Conservation (phyloP, 2,797 vertebrate species). For the Morus bassanus region DNA sequence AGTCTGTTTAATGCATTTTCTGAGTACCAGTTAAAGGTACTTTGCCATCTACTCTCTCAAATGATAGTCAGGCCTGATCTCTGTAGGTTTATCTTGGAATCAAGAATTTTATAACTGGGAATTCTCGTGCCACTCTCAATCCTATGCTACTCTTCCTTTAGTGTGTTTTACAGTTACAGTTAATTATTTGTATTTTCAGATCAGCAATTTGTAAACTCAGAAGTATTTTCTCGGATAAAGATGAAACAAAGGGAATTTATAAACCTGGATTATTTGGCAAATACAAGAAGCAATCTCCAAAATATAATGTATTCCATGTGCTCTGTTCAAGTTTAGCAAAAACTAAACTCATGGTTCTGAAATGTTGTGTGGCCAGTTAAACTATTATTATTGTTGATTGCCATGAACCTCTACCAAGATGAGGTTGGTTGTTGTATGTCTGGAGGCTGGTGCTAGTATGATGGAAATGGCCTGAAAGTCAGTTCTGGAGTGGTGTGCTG, state of each 20-base stretch:
- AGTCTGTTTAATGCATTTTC: background rate
- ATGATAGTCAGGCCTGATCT: background rate
- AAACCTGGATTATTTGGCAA: background rate
- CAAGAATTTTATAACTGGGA: background rate
- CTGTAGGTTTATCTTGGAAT: background rate
- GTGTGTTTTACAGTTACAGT: background rate
- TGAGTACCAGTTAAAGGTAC: background rate
- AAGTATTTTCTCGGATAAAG: background rate
- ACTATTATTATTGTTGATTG: background rate
- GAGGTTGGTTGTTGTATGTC: background rate
- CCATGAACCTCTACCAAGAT: background rate
- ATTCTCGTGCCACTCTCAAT: background rate
- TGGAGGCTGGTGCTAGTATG: background rate
- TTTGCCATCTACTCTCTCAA: background rate
- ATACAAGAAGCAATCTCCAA: background rate
- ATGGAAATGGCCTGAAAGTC: background rate
- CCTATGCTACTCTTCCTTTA: background rate
- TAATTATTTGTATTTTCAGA: background rate
- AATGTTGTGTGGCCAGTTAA: background rate
- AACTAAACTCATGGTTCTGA: rapidly evolving
- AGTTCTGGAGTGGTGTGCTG: background rate
- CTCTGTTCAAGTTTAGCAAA: background rate
- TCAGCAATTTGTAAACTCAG: background rate
- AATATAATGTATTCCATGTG: background rate
- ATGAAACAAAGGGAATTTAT: background rate